phyloP scores from a whole-genome alignment of 37 sponge, comb jelly and placozoan species.

The Tethya wilhelma region DNA sequence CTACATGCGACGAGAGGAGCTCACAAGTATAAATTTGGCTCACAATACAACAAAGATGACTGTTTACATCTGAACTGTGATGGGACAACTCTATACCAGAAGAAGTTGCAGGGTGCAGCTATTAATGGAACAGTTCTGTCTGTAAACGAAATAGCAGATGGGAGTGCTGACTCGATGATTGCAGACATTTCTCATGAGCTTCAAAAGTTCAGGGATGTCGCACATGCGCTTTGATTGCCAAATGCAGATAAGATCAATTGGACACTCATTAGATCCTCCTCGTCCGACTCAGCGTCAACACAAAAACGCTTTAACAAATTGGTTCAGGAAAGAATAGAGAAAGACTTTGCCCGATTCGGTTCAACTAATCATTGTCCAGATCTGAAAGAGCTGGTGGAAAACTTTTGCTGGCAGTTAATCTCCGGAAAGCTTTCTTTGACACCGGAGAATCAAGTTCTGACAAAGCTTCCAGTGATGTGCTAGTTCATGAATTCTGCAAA shows the following conservation, averaged over 20 bases:
- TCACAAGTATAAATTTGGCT: conserved; percentile 18
- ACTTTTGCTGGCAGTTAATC: conserved; percentile 62
- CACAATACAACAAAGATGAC: conserved; percentile 14
- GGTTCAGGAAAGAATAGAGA: conserved; percentile 5
- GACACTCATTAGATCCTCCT: conserved; percentile 15
- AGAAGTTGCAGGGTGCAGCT: conserved; percentile 28
- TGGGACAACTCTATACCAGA: conserved; percentile 23
- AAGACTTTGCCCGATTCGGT: conserved; percentile 7
- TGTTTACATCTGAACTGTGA: conserved; percentile 10
- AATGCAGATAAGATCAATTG: conserved; percentile 41
- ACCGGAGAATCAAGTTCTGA: neutral
- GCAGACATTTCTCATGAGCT: conserved; percentile 36
- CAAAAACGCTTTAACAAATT: conserved; percentile 33
- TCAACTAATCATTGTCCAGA: conserved; percentile 8
- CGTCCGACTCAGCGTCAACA: conserved; percentile 32
- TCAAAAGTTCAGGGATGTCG: conserved; percentile 19
- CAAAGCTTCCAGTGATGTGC: conserved; percentile 13
- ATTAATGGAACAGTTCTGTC: conserved; percentile 27
- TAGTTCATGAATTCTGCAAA: conserved; percentile 50
- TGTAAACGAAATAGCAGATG: conserved; percentile 40
- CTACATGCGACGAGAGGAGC: conserved; percentile 27
- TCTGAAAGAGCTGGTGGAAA: conserved; percentile 34
- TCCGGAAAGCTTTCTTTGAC: conserved; percentile 54
- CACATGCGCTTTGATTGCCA: conserved; percentile 6
- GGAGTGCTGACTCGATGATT: conserved; percentile 27